A percentile compares a stretch with the other conserved stretches of the same genome.
Evolutionary conservation across 2,113 vertebrate genomes (phyloP).

Genomic region (Syngnathus typhle): DNA sequence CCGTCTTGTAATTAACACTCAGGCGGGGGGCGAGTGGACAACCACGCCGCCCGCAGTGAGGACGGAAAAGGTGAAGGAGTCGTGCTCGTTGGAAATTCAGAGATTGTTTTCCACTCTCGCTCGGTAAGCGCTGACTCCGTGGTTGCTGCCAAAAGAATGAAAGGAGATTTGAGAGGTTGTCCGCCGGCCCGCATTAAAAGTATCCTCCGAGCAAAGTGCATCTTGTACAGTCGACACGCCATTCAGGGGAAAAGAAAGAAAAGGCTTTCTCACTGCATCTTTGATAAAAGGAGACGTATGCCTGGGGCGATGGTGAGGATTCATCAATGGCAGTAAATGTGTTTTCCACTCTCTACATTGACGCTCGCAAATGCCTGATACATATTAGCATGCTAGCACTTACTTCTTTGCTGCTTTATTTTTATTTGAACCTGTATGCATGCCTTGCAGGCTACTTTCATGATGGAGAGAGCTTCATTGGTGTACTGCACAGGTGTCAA

Average conservation of each 20-base stretch:
- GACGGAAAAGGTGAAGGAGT: conserved; percentile 16
- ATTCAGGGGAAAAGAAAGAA: conserved; percentile 41
- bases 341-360: conserved; percentile 36
- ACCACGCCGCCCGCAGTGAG: conserved; percentile 31
- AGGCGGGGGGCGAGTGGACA: conserved; percentile 53
- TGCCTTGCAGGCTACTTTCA: background rate
- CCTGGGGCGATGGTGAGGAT: conserved; percentile 55
- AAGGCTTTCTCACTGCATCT: conserved; percentile 56
- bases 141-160: conserved; percentile 5
- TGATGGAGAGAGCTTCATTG: too few species aligned
- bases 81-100: background rate
- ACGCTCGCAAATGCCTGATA: conserved; percentile 62
- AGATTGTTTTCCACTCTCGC: conserved; percentile 2
- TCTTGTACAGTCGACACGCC: conserved; percentile 39
- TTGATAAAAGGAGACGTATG: conserved; percentile 63
- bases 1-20: conserved; percentile 68
- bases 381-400: conserved; percentile 57
- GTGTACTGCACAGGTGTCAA: too few species aligned
- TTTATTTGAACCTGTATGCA: background rate
- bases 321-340: conserved; percentile 64
- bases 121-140: conserved; percentile 13
- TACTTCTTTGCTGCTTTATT: conserved; percentile 25
- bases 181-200: conserved; percentile 15
- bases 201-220: conserved; percentile 19
- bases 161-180: conserved; percentile 28